phyloP scores from a whole-genome alignment of 2,797 vertebrate species.

The Sebastes ruberrimus region DNA sequence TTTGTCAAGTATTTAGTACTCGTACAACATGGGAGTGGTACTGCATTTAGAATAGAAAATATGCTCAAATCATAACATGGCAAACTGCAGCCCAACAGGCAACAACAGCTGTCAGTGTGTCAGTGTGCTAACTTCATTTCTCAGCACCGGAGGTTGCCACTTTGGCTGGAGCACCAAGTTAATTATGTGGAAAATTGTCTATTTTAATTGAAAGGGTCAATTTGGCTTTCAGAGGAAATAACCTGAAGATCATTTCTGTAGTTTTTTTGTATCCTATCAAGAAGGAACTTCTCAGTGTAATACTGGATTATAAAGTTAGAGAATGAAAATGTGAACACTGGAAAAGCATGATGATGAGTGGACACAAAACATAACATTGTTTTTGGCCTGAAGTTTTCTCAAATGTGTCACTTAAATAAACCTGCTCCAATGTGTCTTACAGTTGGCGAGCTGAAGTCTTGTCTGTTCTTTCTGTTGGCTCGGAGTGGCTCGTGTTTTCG shows the following conservation, averaged over 20 bases:
- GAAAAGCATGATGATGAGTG: not conserved
- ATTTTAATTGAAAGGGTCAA: not conserved
- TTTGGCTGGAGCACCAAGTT: not conserved
- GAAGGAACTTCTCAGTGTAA: not conserved
- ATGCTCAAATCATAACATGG: too few species aligned
- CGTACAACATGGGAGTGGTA: too few species aligned
- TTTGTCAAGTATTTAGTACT: too few species aligned
- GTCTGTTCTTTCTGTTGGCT: conserved; percentile 78
- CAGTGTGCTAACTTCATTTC: too few species aligned
- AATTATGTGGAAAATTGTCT: not conserved
- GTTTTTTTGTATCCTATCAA: not conserved
- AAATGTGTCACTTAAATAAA: not conserved
- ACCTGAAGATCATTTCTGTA: not conserved
- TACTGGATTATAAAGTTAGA: not conserved
- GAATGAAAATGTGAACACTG: not conserved
- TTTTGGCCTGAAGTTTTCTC: not conserved
- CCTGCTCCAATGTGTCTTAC: conserved; percentile 54
- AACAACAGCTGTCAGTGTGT: too few species aligned
- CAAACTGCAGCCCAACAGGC: too few species aligned
- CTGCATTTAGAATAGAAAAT: too few species aligned
- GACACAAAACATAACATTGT: not conserved
- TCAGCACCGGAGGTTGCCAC: too few species aligned
- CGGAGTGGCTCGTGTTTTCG: conserved; percentile 71
- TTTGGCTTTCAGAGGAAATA: not conserved
- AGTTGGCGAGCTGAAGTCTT: conserved; percentile 73